Conservation (phyloP, 2,888 invertebrate genomes). For the Brachycybe producta region DNA sequence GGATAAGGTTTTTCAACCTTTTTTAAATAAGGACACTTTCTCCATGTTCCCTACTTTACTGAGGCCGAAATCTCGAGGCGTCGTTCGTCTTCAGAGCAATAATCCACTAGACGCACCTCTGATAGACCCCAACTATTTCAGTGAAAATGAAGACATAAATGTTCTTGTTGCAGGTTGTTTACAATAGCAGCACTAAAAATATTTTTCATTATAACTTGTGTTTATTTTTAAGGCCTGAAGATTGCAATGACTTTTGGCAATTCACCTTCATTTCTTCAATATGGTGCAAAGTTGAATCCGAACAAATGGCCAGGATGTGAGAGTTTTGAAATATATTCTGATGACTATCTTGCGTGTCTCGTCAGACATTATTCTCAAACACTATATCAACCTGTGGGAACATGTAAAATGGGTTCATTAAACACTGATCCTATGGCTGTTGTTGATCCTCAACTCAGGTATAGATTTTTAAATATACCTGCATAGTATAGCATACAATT, state of each 20-base stretch:
- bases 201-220: too few relatives aligned
- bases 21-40: conserved; percentile 52
- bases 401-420: conserved; percentile 39
- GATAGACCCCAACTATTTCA: conserved; percentile 85
- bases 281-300: too few relatives aligned
- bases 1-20: too few relatives aligned
- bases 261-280: too few relatives aligned
- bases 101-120: conserved; percentile 77
- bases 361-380: too few relatives aligned
- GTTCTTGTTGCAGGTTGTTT: conserved; percentile 65
- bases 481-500: not conserved
- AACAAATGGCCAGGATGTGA: too few relatives aligned
- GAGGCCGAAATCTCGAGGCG: conserved; percentile 59
- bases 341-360: too few relatives aligned
- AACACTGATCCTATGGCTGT: conserved; percentile 35
- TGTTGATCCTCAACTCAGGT: conserved; percentile 30
- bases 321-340: too few relatives aligned
- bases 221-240: too few relatives aligned
- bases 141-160: conserved; percentile 60
- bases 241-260: too few relatives aligned
- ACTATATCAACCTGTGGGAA: conserved; percentile 41
- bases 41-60: conserved; percentile 58
- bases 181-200: too few relatives aligned
- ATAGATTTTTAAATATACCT: too few relatives aligned
- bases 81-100: conserved; percentile 48